A percentile compares a stretch with the other conserved stretches of the same genome.
Conservation (phyloP, 2,797 vertebrate genomes). For the Falco concolor region DNA sequence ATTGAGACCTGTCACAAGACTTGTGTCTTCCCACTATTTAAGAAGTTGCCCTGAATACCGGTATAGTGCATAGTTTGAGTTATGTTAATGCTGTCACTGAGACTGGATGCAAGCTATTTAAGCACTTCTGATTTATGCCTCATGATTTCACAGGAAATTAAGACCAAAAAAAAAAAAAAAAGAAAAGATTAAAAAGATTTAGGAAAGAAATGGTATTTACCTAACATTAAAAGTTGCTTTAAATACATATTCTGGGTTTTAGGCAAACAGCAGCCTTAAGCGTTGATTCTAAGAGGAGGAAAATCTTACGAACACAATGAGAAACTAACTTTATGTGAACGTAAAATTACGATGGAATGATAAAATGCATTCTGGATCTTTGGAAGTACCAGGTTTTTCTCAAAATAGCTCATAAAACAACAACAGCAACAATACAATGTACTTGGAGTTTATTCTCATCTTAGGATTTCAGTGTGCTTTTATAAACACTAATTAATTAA, state of each 20-base stretch:
- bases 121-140: not conserved
- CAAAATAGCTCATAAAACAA: conserved; percentile 23
- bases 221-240: not conserved
- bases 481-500: conserved; percentile 58
- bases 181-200: not conserved
- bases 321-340: not conserved
- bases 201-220: not conserved
- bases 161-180: not conserved
- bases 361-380: not conserved
- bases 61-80: not conserved
- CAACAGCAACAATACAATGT: not conserved
- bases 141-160: not conserved
- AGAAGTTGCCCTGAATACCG: not conserved
- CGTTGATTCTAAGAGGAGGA: not conserved
- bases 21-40: not conserved
- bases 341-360: not conserved
- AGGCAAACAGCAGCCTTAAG: not conserved
- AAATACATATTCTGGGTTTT: not conserved
- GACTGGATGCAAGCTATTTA: not conserved
- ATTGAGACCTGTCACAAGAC: not conserved
- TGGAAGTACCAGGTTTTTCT: not conserved
- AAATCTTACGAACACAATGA: not conserved
- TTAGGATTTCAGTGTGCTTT: conserved; percentile 3
- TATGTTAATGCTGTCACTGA: not conserved
- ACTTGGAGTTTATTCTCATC: not conserved